Base-by-base conservation (phyloP, 2,797 vertebrate species). In the Buphagus erythrorhynchus region DNA sequence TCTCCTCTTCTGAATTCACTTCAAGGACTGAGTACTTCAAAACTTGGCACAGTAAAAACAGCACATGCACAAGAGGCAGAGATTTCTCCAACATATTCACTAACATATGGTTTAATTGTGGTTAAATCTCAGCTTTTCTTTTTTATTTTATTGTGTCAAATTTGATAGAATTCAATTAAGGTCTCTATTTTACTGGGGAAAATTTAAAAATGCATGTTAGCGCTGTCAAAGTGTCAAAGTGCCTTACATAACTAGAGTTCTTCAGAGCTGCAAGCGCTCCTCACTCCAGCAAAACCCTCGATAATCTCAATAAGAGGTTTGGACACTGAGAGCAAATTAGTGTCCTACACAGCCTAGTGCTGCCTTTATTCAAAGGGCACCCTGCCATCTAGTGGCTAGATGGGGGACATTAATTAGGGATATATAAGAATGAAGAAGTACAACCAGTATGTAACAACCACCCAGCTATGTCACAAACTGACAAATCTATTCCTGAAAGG, bases 311-410 rank as follows among this genome's bases (percentile, higher is more conserved):
- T 7, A 43, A 55, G 57, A 78, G 38, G 21, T 54, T 54, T 36
- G 38, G 26, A 36, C 54, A 16, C 45, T 6, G 55, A 43, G 17
- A 71, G 31, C 28, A 67, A 66, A 17, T 11, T 1, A 26, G 40
- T 0, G 24, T 6, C 15, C 24, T 77, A 57, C 16, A 7, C 24
- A 62, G 66, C 6, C 31, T 6, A 6, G 15, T 0, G 42, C 29
- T 68, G 33, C 13, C 17, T 48, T 66, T 88, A 78, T 29, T 40
- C 61, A 89, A 91, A 90, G 97, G 38, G n/a, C 55, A 78, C 59
- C 91, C 97, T 97, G 98, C 97, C 98, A 97, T 88, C 98, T 98
- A 96, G 97, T 95, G 98, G 97, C 55, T 45, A 24, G 26, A 52
- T 42, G 22, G 5, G 16, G 8, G 7, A 63, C 29, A 71, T 73